These are phyloP conservation scores for Cataglyphis hispanica DNA, from an alignment of 1,140 invertebrate species.

Conservation along the genomic window DNA sequence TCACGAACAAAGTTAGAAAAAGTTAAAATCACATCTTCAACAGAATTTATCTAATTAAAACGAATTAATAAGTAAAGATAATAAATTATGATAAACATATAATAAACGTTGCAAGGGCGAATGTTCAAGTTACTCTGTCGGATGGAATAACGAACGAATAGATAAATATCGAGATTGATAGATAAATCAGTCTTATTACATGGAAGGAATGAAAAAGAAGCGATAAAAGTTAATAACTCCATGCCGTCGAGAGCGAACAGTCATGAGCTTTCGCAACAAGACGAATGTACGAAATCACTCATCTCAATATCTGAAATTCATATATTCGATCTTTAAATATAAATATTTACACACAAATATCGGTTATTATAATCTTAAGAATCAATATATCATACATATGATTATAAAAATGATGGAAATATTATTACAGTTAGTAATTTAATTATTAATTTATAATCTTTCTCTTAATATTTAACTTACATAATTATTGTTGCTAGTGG, in stretches of 20 bases:
- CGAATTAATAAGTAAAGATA: background rate
- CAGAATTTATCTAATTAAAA: background rate
- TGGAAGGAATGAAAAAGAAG: background rate
- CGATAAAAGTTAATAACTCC: conserved; percentile 42
- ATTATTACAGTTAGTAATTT: background rate
- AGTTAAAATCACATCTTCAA: background rate
- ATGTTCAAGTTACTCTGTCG: conserved; percentile 23
- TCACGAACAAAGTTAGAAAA: background rate
- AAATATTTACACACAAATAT: background rate
- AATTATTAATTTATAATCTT: conserved; percentile 6
- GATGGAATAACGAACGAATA: background rate
- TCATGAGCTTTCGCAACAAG: background rate
- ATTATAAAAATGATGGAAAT: background rate
- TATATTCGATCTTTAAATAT: background rate
- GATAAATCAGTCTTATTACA: conserved; percentile 33
- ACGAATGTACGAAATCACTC: background rate
- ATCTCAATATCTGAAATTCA: background rate
- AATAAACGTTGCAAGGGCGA: conserved; percentile 18
- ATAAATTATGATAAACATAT: conserved; percentile 28
- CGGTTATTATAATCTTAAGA: background rate
- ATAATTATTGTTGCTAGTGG: background rate
- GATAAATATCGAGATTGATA: conserved; percentile 35
- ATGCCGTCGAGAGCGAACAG: background rate
- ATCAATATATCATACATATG: background rate
- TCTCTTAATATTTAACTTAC: background rate